Evolutionary conservation across 2,113 vertebrate species (phyloP), one percentile per base, ranked within the genome.

Genomic region (Oncorhynchus tshawytscha): DNA sequence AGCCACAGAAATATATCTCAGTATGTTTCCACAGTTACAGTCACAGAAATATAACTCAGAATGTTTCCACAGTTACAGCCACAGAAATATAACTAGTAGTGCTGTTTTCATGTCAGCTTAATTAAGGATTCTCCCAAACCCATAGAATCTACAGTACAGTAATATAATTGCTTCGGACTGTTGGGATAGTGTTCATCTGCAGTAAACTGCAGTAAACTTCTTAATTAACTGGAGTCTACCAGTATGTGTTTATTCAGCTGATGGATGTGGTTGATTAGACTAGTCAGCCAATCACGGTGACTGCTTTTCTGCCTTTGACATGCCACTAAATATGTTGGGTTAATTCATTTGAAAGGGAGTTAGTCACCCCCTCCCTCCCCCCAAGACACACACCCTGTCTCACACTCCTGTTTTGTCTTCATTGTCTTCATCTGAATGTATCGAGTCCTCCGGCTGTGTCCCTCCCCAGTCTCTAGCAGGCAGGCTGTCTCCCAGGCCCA

Each of bases 341-440:
- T 29, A 5, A 27, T 67, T 67, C 18, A 18, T 27, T 4, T 8
- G 8, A 20, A 25, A 73, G 67, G 57, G 22, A 24, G 7, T 29
- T 39, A 39, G 13, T 57, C 48, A 25, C 71, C 5, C 29, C 4
- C 29, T 74, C 29, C 29, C 29, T 5, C 29, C 29, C 4, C 29
- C 29, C 29, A 4, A 31, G 29, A 49, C 70, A 65, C 71, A 16
- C 22, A 11, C 66, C 51, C 70, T 27, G 57, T 60, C 57, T 54
- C 69, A 70, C 77, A 81, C 49, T 60, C 73, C 20, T 74, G 29
- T 6, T 51, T 73, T 62, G 20, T 31, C 34, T 67, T n/a, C n/a
- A n/a, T n/a, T n/a, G n/a, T n/a, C n/a, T 67, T 82, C 60, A 57
- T 71, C 62, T 57, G 73, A 71, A 68, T 64, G 78, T 59, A 15